A percentile compares a stretch with the other conserved stretches of the same genome.
Evolutionary conservation across 1,140 invertebrate genomes (phyloP).

Genomic region (Drosophila arizonae): DNA sequence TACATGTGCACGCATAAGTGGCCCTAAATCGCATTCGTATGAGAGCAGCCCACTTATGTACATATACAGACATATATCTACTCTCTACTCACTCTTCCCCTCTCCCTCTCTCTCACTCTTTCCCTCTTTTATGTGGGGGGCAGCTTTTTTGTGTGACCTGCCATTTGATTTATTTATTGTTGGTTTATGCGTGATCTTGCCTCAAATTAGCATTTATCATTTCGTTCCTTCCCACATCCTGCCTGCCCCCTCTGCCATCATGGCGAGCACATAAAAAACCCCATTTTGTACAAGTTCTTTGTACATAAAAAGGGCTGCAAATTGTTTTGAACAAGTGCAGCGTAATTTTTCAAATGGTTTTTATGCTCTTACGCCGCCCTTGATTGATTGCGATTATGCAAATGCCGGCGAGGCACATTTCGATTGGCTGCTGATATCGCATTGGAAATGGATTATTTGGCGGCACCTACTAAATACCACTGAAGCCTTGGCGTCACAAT

Average conservation of each 20-base stretch:
- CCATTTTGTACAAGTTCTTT: slow-evolving; percentile 28
- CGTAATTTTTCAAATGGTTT: slow-evolving; percentile 73
- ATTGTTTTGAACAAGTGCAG: slow-evolving; percentile 75
- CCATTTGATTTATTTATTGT: slow-evolving; percentile 82
- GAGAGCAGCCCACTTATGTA: slow-evolving; percentile 21
- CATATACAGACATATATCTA: too few relatives aligned
- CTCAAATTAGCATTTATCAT: slow-evolving; percentile 82
- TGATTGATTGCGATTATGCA: slow-evolving; percentile 79
- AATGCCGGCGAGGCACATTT: slow-evolving; percentile 33
- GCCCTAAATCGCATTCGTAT: slow-evolving; percentile 82
- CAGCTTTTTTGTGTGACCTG: slow-evolving; percentile 73
- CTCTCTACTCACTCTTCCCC: not conserved
- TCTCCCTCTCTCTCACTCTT: not conserved
- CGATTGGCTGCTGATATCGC: not conserved
- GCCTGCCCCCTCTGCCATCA: not conserved
- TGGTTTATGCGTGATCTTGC: slow-evolving; percentile 82
- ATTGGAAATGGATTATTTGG: not conserved
- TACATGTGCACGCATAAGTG: slow-evolving; percentile 82
- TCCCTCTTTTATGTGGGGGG: slow-evolving; percentile 22
- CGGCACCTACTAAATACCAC: slow-evolving; percentile 51
- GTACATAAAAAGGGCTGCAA: slow-evolving; percentile 42
- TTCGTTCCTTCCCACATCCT: slow-evolving; percentile 27
- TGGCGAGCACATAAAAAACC: slow-evolving; percentile 24
- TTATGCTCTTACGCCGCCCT: not conserved
- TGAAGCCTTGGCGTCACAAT: slow-evolving; percentile 56